Evolutionary conservation across 2,888 invertebrate genomes (phyloP), one percentile per base, ranked within the genome.

Genomic region (Nematopogon swammerdamellus): DNA sequence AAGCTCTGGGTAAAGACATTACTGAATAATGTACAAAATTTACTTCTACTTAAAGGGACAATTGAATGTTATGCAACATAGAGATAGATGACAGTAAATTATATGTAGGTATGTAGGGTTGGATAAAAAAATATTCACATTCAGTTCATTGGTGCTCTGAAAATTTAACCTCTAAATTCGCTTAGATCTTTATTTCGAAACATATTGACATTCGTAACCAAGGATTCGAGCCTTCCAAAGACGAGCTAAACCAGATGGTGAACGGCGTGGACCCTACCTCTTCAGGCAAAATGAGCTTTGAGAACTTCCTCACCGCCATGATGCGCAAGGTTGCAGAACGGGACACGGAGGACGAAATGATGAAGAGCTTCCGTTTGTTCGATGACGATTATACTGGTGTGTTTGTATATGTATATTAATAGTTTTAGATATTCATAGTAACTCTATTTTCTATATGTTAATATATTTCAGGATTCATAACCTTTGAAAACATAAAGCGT

Each of bases 341-440:
- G 14, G 80, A 80, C 54, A 66, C 57, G 3, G 77, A 80, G 36
- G 71, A 68, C 0, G 77, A 80, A 20, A 72, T 80, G 18, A 75
- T 77, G 73, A 80, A 80, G 54, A 80, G 79, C 52, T 80, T 80
- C 53, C 61, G 76, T 0, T 67, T 76, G 2, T 77, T 79, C 49
- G 80, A 80, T 49, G 64, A 63, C 50, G 66, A 76, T 53, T 73
- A 80, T 50, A 56, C 55, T 29, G 80, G 79, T 76, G 25, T 30
- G 19, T 14, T 19, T 42, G 36, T 51, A 45, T 43, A 11, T 17
- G 43, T 25, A 42, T 20, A 19, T 18, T 17, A 46, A 2, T 11
- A 19, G 10, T n/a, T 45, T 14, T 3, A 42, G 5, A 18, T 18
- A 19, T 2, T 18, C 42, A 11, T 19, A 18, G 11, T 16, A n/a